These are phyloP conservation scores for Yoshiicerus persimilis DNA, from an alignment of 1,140 invertebrate genomes.

Conservation along the genomic window DNA sequence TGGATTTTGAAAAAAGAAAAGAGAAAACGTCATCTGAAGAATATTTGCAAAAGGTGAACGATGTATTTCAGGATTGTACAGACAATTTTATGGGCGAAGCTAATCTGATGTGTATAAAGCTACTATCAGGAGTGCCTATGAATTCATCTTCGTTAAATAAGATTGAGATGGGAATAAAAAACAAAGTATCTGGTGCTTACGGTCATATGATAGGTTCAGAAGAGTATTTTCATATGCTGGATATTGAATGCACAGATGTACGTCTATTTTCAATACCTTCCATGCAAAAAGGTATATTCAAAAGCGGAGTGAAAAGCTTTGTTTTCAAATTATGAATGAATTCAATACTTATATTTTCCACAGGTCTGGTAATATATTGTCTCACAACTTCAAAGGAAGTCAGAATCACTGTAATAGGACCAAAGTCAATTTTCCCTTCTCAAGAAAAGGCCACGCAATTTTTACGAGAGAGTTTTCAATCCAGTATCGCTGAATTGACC, in stretches of 20 bases:
- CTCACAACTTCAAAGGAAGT: neutral
- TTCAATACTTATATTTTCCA: too few species aligned
- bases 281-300: too few species aligned
- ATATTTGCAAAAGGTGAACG: neutral
- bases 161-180: neutral
- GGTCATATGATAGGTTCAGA: too few species aligned
- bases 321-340: too few species aligned
- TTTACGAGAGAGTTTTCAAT: too few species aligned
- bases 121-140: neutral
- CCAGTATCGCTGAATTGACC: too few species aligned
- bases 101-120: neutral
- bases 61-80: neutral
- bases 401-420: neutral
- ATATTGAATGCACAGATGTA: too few species aligned
- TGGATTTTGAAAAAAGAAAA: neutral
- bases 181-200: too few species aligned
- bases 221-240: too few species aligned
- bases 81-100: neutral
- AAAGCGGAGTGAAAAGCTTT: too few species aligned
- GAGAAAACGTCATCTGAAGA: neutral
- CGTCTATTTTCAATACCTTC: too few species aligned
- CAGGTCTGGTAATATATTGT: neutral
- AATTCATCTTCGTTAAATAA: neutral
- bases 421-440: neutral
- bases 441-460: too few species aligned